These are phyloP conservation scores for Falcunculus frontatus DNA, from an alignment of 2,113 vertebrate genomes.

Conservation along the genomic window DNA sequence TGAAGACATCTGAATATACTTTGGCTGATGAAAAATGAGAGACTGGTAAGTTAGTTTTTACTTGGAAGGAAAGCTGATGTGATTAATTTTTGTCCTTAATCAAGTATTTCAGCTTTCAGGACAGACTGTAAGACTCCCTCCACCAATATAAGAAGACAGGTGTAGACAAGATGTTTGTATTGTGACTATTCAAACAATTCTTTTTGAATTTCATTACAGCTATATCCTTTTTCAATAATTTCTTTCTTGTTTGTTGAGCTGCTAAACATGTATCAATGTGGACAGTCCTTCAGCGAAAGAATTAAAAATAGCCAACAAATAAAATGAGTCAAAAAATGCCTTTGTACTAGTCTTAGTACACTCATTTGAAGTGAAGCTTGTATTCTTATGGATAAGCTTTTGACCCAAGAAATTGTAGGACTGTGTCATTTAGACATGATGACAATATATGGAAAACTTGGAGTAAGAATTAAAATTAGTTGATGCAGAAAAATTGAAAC, in stretches of 20 bases:
- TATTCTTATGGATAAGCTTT: neutral
- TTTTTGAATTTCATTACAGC: neutral
- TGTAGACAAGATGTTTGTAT: neutral
- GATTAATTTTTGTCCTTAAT: neutral
- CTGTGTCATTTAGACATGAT: neutral
- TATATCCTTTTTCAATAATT: neutral
- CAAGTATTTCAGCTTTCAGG: neutral
- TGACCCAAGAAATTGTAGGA: neutral
- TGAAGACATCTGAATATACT: neutral
- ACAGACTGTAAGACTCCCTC: neutral
- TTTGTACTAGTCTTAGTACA: neutral
- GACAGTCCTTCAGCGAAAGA: neutral
- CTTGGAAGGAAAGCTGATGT: neutral
- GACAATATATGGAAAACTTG: neutral
- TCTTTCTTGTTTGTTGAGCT: neutral
- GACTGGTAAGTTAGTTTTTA: neutral
- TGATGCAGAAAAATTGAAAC: slow-evolving; percentile 40
- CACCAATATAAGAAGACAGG: neutral
- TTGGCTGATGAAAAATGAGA: neutral
- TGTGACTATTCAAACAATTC: neutral
- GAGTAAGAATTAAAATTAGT: slow-evolving; percentile 22
- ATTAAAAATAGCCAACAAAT: neutral
- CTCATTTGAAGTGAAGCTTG: neutral
- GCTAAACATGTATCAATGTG: neutral
- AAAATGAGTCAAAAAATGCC: neutral